A percentile compares a stretch with the other conserved stretches of the same genome.
phyloP scores from a whole-genome alignment of 92 coral and sea anemone species.

The Bergia puertoricense region DNA sequence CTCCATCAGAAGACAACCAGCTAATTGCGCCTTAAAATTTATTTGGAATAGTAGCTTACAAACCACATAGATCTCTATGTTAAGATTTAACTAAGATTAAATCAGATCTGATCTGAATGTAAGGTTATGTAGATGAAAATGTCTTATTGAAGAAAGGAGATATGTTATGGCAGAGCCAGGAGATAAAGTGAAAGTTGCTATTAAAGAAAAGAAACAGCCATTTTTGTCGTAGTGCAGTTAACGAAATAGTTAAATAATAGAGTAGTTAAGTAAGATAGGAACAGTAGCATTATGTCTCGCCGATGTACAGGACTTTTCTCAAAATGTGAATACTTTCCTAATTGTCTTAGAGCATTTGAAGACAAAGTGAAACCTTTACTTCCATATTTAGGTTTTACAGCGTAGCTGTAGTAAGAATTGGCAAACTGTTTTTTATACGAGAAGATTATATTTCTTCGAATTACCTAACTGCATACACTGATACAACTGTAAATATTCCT shows the following conservation, averaged over 20 bases:
- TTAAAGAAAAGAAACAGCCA: neutral
- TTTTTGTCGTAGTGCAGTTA: neutral
- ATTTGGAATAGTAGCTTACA: neutral
- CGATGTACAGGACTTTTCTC: constrained; percentile 24
- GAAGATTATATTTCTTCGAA: constrained; percentile 8
- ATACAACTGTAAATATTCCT: constrained; percentile 23
- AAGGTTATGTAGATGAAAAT: constrained; percentile 17
- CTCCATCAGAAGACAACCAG: constrained; percentile 29
- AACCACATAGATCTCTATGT: constrained; percentile 9
- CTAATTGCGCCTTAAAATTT: constrained; percentile 19
- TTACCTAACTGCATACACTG: neutral
- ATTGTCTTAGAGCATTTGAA: neutral
- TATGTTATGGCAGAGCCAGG: constrained; percentile 21
- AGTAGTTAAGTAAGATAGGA: neutral
- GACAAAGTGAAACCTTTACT: neutral
- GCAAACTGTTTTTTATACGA: constrained; percentile 14
- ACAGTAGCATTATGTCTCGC: constrained; percentile 8
- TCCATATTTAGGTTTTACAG: neutral
- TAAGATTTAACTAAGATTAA: constrained; percentile 38
- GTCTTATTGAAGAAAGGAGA: constrained; percentile 25
- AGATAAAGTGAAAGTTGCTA: constrained; percentile 1
- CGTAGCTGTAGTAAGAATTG: neutral
- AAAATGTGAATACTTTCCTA: constrained; percentile 2
- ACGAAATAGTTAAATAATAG: constrained; percentile 5
- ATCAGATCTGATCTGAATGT: constrained; percentile 27